Evolutionary conservation across 2,113 vertebrate genomes (phyloP).

Genomic region (Charadrius vociferus): DNA sequence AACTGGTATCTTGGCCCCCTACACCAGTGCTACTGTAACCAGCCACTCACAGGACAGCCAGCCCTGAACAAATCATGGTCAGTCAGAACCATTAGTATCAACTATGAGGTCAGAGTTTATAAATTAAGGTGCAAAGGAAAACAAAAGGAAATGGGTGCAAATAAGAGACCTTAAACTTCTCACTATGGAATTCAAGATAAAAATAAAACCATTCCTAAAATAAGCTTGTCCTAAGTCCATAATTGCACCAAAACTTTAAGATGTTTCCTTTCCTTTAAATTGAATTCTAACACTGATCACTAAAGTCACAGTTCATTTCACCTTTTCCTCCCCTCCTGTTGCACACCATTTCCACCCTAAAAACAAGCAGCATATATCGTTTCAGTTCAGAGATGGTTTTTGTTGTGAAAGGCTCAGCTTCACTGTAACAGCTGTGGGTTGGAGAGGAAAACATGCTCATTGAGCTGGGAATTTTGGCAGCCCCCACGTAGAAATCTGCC

Average conservation of each 20-base stretch:
- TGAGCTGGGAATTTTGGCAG: background rate
- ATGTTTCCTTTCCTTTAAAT: background rate
- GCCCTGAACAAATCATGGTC: background rate
- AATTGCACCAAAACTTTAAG: background rate
- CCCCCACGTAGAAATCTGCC: background rate
- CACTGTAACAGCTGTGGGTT: background rate
- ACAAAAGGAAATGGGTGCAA: background rate
- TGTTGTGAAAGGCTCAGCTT: background rate
- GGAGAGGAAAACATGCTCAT: background rate
- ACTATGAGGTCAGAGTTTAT: background rate
- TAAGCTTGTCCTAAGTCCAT: background rate
- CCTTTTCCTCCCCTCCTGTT: background rate
- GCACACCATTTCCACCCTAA: background rate
- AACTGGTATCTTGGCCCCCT: background rate
- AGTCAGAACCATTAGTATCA: background rate
- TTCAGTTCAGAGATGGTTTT: background rate
- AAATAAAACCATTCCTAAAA: constrained; percentile 10
- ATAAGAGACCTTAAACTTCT: background rate
- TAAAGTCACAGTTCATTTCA: background rate
- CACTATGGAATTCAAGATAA: background rate
- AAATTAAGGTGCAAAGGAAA: background rate
- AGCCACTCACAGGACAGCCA: background rate
- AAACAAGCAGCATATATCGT: background rate
- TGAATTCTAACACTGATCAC: background rate
- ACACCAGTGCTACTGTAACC: background rate